Base-by-base conservation (phyloP, 2,113 vertebrate species). In the Neofelis nebulosa region DNA sequence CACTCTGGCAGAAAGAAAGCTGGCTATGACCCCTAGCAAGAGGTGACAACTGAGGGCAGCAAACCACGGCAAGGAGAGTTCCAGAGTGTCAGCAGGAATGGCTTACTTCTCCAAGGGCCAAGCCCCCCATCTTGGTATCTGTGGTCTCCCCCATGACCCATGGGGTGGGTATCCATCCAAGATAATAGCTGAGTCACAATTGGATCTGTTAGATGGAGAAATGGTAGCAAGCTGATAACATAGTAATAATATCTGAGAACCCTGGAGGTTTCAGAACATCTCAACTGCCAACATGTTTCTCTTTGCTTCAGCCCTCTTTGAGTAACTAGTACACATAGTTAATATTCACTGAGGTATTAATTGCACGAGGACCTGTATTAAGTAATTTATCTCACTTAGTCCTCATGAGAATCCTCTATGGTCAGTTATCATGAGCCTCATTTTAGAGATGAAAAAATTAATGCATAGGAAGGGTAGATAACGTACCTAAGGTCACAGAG, bases 41-140 rank as follows among this genome's bases (percentile, higher is more conserved):
- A 73, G 19, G 86, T 82, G 98, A 97, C 79, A 88, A 63, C 21
- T 1, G 87, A 96, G 94, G 68, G 50, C 88, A 96, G 86, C 87
- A 79, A 86, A 55, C 41, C 12, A 55, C 0, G 4, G 14, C 27
- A 45, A 81, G 48, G 16, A 21, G 48, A 16, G 19, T 41, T 15
- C 7, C 5, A 36, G 29, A 61, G 33, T 0, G 13, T 19, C 21
- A 38, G 8, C 27, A 69, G 55, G 73, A 69, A 52, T 38, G 19
- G 18, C 36, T 21, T 5, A 1, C 18, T 4, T 52, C 27, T 57
- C n/a, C 55, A 2, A 27, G 52, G 9, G 2, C 57, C 7, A 1
- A 7, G 61, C 19, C 61, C 71, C 36, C 15, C 23, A 0, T 33
- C 25, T 33, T 29, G 11, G 5, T 29, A 6, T 1, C 48, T 2